Conservation (phyloP, 2,888 invertebrate genomes). For the Volucella inanis region DNA sequence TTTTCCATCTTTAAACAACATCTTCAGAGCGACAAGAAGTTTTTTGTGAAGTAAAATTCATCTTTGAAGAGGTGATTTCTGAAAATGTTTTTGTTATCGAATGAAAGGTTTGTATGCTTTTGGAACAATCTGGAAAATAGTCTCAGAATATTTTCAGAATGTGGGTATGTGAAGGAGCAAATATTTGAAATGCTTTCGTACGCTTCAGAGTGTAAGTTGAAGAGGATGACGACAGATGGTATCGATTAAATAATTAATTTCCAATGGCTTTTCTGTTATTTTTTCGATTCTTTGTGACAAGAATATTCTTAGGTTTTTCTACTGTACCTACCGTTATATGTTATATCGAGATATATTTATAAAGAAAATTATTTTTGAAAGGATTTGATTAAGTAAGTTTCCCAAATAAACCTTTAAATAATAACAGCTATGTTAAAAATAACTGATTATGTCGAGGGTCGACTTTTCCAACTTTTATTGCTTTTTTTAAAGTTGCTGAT, state of each 20-base stretch:
- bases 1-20: neutral
- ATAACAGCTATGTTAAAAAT: too few relatives aligned
- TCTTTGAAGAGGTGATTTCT: conserved; percentile 31
- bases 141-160: neutral
- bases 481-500: too few relatives aligned
- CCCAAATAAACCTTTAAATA: too few relatives aligned
- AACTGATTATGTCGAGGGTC: too few relatives aligned
- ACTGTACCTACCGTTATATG: too few relatives aligned
- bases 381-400: too few relatives aligned
- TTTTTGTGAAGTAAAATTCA: conserved; percentile 10
- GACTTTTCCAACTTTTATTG: too few relatives aligned
- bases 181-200: conserved; percentile 7
- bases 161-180: neutral
- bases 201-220: neutral
- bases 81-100: conserved; percentile 22
- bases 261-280: neutral
- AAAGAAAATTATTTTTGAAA: too few relatives aligned
- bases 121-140: conserved; percentile 23
- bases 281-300: too few relatives aligned
- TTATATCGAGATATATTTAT: too few relatives aligned
- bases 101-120: neutral
- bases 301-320: too few relatives aligned
- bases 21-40: neutral
- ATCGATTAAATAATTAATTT: conserved; percentile 51
- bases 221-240: conserved; percentile 32